Evolutionary conservation across 2,113 vertebrate species (phyloP), one percentile per base, ranked within the genome.

Genomic region (Ptychochromis oligacanthus): DNA sequence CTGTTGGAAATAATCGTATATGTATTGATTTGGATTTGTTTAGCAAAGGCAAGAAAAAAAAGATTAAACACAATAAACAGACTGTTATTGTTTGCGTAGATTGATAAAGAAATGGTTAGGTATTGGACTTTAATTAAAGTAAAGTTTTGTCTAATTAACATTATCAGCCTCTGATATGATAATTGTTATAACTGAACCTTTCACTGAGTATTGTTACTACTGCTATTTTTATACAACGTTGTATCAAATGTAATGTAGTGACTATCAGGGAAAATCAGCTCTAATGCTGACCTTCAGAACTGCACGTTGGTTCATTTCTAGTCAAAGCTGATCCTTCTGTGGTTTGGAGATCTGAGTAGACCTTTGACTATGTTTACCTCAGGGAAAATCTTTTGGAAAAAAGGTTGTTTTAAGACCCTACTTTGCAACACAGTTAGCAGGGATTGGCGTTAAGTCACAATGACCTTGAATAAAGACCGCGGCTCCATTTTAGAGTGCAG

Each of bases 391-490:
- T 26, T 56, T 56, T 46, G 13, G 14, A 8, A 11, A 65, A 78
- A 67, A 34, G 8, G 26, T 67, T 0, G 15, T 81, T 77, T 76
- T 75, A 24, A 83, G 67, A 46, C 40, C 14, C n/a, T 52, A 72
- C 46, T 76, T 77, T 43, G 49, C 4, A 11, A 49, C 55, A 65
- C 74, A 22, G 40, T 54, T 52, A 58, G 43, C 52, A 74, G 62
- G 3, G 40, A 49, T 75, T 31, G 4, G 2, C 0, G 3, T 65
- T 18, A 54, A 80, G 58, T 87, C 82, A 60, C 88, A 0, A 60
- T 82, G 90, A 89, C 90, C 90, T 91, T 91, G 75, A 85, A 40
- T 56, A 22, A 75, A 83, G 57, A 64, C 59, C 0, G 7, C 11
- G 40, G 26, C 81, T 83, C 84, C 81, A 79, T 88, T 89, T 83